Evolutionary conservation across 2,113 vertebrate species (phyloP), one percentile per base, ranked within the genome.

Genomic region (Oenanthe melanoleuca): DNA sequence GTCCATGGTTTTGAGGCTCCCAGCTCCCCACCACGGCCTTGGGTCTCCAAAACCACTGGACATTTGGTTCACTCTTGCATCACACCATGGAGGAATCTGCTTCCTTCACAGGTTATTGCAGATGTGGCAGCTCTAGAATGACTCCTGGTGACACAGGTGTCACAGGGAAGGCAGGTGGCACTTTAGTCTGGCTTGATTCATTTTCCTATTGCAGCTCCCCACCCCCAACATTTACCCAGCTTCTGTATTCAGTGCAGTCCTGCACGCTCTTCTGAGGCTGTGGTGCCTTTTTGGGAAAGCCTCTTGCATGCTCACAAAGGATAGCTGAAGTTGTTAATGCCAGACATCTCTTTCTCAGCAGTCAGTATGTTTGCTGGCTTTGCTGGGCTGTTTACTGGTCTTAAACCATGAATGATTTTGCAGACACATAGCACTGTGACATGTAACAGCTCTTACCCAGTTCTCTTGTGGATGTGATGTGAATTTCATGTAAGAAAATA

Each of bases 401-500:
- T 94, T 88, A 78, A 86, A 50, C 55, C 25, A 38, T 37, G 52
- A 90, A 93, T 57, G 71, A 52, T 77, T 93, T 86, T 93, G 44
- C 73, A 72, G 66, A 56, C 52, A 50, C 34, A 45, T 3, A 86
- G 47, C 9, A 28, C 31, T 63, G 38, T 86, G 85, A 55, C 55
- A 87, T 42, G 20, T 66, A 80, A 84, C n/a, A 73, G 38, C n/a
- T 70, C 64, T 74, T 65, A 85, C 24, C 14, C 33, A 42, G 34
- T 53, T 92, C 31, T 85, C 40, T 80, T 14, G 1, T 63, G 37
- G 40, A 49, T 44, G 19, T 69, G 50, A 79, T 89, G 55, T 42
- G 86, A 81, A 95, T 91, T 92, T 96, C 84, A 60, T 84, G 47
- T 45, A 80, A 63, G 77, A 86, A 89, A 78, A 85, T 73, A 52